Evolutionary conservation across 2,113 vertebrate species (phyloP).

Genomic region (Penelope pileata): DNA sequence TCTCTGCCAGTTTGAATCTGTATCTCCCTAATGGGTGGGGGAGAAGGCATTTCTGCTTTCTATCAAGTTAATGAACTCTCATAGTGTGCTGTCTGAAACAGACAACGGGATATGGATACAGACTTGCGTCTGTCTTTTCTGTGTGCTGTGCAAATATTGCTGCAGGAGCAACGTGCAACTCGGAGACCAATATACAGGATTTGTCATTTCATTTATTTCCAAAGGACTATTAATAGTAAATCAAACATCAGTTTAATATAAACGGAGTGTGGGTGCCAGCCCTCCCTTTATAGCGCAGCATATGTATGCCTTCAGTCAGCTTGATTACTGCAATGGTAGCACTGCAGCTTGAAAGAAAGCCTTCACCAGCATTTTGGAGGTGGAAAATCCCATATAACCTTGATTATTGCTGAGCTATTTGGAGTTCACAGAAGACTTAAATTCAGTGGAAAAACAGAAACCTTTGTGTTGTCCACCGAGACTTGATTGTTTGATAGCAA

Average conservation of each 20-base stretch:
- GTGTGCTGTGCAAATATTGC: not conserved
- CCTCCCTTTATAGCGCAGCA: not conserved
- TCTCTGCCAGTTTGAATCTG: not conserved
- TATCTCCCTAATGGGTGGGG: not conserved
- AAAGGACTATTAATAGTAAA: slow-evolving; percentile 39
- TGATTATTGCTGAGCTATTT: not conserved
- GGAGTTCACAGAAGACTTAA: not conserved
- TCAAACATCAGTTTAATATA: slow-evolving; percentile 27
- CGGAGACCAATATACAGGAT: not conserved
- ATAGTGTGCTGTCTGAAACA: not conserved
- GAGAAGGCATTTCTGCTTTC: not conserved
- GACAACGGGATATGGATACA: not conserved
- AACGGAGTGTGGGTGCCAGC: not conserved
- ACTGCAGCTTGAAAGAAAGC: not conserved
- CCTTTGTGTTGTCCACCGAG: not conserved
- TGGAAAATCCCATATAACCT: not conserved
- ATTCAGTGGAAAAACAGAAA: not conserved
- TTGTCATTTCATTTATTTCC: slow-evolving; percentile 2
- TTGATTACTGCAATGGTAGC: not conserved
- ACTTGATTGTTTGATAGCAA: not conserved
- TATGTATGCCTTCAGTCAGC: not conserved
- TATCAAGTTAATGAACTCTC: slow-evolving; percentile 5
- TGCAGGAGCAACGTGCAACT: not conserved
- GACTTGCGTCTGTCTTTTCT: not conserved
- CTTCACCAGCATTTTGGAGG: not conserved